These are phyloP conservation scores for Xenus cinereus DNA, from an alignment of 2,113 vertebrate species.

Conservation along the genomic window DNA sequence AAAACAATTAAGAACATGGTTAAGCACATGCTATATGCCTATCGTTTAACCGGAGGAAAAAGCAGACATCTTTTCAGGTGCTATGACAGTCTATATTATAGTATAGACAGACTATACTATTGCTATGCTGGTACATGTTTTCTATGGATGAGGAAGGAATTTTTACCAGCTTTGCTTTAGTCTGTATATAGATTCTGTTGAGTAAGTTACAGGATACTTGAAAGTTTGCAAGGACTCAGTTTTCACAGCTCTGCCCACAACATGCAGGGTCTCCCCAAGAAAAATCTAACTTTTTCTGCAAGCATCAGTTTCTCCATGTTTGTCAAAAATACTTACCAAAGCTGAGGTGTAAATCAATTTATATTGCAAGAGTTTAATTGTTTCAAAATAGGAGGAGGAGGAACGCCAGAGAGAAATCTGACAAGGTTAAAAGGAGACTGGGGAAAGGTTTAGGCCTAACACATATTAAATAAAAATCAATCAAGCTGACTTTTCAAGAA, in stretches of 20 bases:
- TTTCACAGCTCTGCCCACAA: not conserved
- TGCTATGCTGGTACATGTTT: not conserved
- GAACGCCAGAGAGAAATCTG: not conserved
- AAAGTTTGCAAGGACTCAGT: not conserved
- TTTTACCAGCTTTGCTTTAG: not conserved
- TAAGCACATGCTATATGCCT: not conserved
- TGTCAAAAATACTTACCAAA: conserved; percentile 8
- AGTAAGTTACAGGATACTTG: not conserved
- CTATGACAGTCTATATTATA: not conserved
- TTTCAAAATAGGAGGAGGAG: not conserved
- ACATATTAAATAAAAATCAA: conserved; percentile 33
- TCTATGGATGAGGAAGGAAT: not conserved
- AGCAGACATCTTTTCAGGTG: not conserved
- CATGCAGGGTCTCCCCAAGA: not conserved
- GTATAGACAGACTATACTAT: not conserved
- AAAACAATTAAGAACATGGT: not conserved
- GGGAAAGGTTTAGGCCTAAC: not conserved
- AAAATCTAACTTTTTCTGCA: not conserved
- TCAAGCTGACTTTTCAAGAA: not conserved
- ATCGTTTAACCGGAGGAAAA: not conserved
- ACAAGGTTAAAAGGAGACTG: conserved; percentile 30
- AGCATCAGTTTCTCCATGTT: not conserved
- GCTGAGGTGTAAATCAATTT: not conserved
- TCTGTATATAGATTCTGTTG: not conserved
- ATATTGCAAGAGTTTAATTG: not conserved